phyloP scores from a whole-genome alignment of 2,113 vertebrate genomes.

The Tylochromis polylepis region DNA sequence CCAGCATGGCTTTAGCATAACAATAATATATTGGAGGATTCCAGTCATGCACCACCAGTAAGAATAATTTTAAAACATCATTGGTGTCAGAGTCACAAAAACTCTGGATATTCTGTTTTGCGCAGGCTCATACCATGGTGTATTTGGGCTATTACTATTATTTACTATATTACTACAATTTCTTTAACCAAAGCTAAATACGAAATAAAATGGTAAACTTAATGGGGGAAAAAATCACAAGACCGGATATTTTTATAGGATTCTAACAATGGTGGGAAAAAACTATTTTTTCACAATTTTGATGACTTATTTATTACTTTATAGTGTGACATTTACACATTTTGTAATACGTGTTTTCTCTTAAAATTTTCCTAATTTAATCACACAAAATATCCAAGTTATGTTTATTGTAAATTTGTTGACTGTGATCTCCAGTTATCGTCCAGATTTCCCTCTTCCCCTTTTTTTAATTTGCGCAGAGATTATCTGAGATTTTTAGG shows the following conservation, averaged over 20 bases:
- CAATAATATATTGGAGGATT: not conserved
- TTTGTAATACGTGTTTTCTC: not conserved
- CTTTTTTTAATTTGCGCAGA: not conserved
- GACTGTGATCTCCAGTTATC: not conserved
- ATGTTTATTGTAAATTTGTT: not conserved
- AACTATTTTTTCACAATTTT: not conserved
- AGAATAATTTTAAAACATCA: not conserved
- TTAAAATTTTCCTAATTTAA: not conserved
- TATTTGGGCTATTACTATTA: not conserved
- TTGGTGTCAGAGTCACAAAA: not conserved
- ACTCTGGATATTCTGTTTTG: not conserved
- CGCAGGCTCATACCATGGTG: not conserved
- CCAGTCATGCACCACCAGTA: not conserved
- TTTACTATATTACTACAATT: not conserved
- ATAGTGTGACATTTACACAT: not conserved
- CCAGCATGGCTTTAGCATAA: accelerated
- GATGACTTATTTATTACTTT: not conserved
- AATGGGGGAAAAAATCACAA: not conserved
- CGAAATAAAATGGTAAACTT: not conserved
- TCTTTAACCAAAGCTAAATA: not conserved
- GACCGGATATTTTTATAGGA: not conserved
- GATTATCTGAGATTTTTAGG: not conserved
- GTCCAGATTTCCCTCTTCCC: not conserved
- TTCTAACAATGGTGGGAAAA: not conserved
- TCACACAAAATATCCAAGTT: not conserved